A percentile compares a stretch with the other conserved stretches of the same genome.
Conservation (phyloP, 2,888 invertebrate genomes). For the Torymus tubicola region DNA sequence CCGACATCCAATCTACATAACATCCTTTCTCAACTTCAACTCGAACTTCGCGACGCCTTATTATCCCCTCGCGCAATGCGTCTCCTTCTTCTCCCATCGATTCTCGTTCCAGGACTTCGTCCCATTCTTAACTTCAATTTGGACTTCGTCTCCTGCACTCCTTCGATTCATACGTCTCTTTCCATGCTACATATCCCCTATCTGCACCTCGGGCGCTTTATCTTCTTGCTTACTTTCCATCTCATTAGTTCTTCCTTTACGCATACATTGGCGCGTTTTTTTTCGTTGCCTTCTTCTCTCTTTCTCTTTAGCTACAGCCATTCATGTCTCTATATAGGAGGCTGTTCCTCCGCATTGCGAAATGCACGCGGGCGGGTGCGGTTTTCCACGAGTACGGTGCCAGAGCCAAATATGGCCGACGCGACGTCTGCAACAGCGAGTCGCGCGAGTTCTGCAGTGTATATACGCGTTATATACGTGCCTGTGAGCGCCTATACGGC, state of each 20-base stretch:
- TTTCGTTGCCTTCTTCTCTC: background rate
- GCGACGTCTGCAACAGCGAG: background rate
- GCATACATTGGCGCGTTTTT: background rate
- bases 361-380: slow-evolving; percentile 32
- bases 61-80: background rate
- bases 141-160: background rate
- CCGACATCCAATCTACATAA: too few relatives aligned
- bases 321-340: background rate
- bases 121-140: background rate
- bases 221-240: slow-evolving; percentile 42
- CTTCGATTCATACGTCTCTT: slow-evolving; percentile 11
- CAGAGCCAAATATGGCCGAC: slow-evolving; percentile 48
- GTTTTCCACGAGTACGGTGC: slow-evolving; percentile 5
- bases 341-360: slow-evolving; percentile 19
- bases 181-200: background rate
- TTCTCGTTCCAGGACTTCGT: background rate
- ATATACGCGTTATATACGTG: background rate
- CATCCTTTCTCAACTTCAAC: background rate
- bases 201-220: background rate
- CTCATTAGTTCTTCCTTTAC: slow-evolving; percentile 48
- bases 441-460: background rate
- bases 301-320: background rate
- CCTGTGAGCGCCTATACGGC: background rate
- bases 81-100: background rate
- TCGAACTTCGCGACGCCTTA: background rate